Base-by-base conservation (phyloP, 2,113 vertebrate species). In the Hylia prasina region DNA sequence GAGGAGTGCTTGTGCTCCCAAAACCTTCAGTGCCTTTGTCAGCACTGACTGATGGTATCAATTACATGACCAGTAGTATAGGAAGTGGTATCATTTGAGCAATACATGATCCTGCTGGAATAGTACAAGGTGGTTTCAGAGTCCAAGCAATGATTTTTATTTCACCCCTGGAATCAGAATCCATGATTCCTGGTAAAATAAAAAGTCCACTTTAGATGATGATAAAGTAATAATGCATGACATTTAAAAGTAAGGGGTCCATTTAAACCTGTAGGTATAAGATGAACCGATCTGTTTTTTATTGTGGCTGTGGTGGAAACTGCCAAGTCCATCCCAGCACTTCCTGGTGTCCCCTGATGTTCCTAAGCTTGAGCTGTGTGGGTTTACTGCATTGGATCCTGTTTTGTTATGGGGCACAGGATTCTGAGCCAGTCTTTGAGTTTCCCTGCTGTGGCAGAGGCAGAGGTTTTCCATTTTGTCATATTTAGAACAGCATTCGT, bases 391-490 rank as follows among this genome's bases (percentile, higher is more conserved):
- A 0, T 20, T 39, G 54, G 25, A 37, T 75, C 33, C 6, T 22
- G 9, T 60, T 76, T 23, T 37, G 6, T 60, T 37, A n/a, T 1
- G 0, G 15, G 11, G 20, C 27, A 37, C 11, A 37, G 11, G 33
- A 30, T 58, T 47, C 15, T 1, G 4, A 75, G 15, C 19, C 15
- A 1, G 0, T 58, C 27, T 45, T 45, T 0, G 4, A 47, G 42
- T 76, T 75, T 75, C 40, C 4, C 15, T 37, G 15, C 25, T 76
- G 33, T 47, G 25, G n/a, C 42, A 47, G 42, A 58, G 25, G 11
- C 42, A 47, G 42, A 58, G 42, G 11, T 37, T 47, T 76, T 6
- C 20, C 15, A 8, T 47, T 47, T 76, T 23, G 20, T 47, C 20
- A 8, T 47, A 47, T 3, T 47, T 47, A 18, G 19, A 58, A 37